These are phyloP conservation scores for Drosophila quinaria DNA, from an alignment of 2,888 invertebrate species.

Conservation along the genomic window DNA sequence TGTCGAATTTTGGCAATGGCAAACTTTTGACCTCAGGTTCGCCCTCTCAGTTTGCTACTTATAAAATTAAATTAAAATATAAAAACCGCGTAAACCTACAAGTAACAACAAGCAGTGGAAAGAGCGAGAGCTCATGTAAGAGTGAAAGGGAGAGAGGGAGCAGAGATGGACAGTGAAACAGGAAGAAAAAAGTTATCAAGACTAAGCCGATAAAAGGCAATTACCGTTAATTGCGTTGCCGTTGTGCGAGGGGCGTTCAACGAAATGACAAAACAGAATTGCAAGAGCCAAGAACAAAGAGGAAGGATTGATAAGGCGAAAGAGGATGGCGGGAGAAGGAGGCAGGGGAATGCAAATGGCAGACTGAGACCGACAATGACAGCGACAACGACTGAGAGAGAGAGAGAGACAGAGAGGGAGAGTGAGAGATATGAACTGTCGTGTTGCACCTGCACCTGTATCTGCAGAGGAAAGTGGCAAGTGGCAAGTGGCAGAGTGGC, in stretches of 20 bases:
- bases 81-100: constrained; percentile 78
- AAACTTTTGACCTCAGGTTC: constrained; percentile 58
- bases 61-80: constrained; percentile 79
- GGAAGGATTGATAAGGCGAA: constrained; percentile 23
- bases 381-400: constrained; percentile 29
- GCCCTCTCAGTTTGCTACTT: constrained; percentile 50
- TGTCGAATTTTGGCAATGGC: constrained; percentile 68
- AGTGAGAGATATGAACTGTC: constrained; percentile 71
- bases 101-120: constrained; percentile 56
- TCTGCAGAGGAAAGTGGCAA: constrained; percentile 30
- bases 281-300: constrained; percentile 32
- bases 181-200: constrained; percentile 74
- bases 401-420: constrained; percentile 46
- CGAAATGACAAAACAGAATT: constrained; percentile 54
- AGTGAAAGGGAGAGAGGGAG: neutral
- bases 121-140: neutral
- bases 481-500: constrained; percentile 12
- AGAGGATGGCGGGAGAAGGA: neutral
- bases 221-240: constrained; percentile 81
- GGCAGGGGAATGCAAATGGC: constrained; percentile 69
- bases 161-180: constrained; percentile 32
- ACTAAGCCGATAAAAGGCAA: constrained; percentile 82
- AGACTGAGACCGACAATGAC: constrained; percentile 21
- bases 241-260: constrained; percentile 53
- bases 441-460: constrained; percentile 13